phyloP scores from a whole-genome alignment of 2,797 vertebrate species.

The Botia kubotai region DNA sequence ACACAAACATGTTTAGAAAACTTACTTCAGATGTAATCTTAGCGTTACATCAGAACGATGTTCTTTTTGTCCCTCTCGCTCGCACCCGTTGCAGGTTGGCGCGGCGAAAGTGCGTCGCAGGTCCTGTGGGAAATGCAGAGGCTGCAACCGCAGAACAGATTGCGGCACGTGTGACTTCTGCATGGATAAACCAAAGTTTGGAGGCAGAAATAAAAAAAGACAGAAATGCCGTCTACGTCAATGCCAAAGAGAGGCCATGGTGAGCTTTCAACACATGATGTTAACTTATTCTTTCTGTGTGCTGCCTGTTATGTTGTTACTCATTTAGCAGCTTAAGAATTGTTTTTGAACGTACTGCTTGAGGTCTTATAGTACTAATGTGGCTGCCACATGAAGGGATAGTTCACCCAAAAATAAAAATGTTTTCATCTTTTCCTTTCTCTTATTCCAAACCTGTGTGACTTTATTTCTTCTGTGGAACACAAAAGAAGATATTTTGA shows the following conservation, averaged over 20 bases:
- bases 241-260: slow-evolving; percentile 89
- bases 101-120: slow-evolving; percentile 82
- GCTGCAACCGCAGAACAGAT: slow-evolving; percentile 85
- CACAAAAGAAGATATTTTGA: too few species aligned
- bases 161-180: slow-evolving; percentile 91
- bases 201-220: slow-evolving; percentile 91
- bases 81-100: slow-evolving; percentile 52
- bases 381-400: too few species aligned
- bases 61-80: background rate
- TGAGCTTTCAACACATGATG: slow-evolving; percentile 47
- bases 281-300: background rate
- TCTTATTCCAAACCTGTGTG: too few species aligned
- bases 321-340: background rate
- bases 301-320: background rate
- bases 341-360: background rate
- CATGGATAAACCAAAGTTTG: slow-evolving; percentile 91
- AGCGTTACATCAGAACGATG: background rate
- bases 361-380: background rate
- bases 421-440: too few species aligned
- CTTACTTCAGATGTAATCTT: background rate
- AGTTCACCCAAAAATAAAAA: too few species aligned
- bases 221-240: slow-evolving; percentile 91
- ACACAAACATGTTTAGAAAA: too few species aligned
- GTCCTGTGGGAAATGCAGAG: slow-evolving; percentile 85
- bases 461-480: too few species aligned